Percentiles rank a stretch among this genome's conserved stretches.
Evolutionary conservation across 53 echinoderm and acorn worm species (phyloP).

Genomic region (Echinometra lucunter): DNA sequence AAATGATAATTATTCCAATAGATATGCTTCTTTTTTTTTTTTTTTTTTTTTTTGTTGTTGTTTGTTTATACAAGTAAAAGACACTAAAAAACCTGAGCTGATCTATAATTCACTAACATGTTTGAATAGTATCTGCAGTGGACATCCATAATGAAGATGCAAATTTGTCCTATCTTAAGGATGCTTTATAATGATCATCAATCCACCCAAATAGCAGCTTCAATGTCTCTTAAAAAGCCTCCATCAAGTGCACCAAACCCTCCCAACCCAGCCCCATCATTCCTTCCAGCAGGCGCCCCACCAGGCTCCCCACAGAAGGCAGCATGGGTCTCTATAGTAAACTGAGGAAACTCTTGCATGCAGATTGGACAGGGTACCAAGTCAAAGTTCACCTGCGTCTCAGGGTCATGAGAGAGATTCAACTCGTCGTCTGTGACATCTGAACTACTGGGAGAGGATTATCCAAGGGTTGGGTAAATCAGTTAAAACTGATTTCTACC

Average conservation of each 20-base stretch:
- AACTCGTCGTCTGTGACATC: conserved; percentile 14
- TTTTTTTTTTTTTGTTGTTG: too few relatives aligned
- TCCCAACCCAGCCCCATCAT: not conserved
- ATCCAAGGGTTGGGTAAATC: conserved; percentile 45
- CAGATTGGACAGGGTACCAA: conserved; percentile 60
- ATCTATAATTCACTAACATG: not conserved
- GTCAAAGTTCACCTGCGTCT: conserved; percentile 14
- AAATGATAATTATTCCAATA: not conserved
- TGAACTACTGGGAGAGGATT: not conserved
- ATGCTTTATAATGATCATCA: not conserved
- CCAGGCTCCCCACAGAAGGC: conserved; percentile 61
- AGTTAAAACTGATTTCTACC: not conserved
- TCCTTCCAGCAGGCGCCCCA: too few relatives aligned
- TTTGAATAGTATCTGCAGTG: not conserved
- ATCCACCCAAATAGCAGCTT: conserved; percentile 56
- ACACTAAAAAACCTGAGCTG: not conserved
- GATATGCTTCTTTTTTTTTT: too few relatives aligned
- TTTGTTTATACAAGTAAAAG: too few relatives aligned
- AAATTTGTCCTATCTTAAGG: not conserved
- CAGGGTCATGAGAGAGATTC: not conserved
- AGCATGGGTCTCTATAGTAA: conserved; percentile 42
- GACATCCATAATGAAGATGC: not conserved
- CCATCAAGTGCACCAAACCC: not conserved
- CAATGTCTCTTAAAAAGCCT: conserved; percentile 48
- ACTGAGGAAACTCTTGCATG: conserved; percentile 65